phyloP scores from a whole-genome alignment of 2,888 invertebrate species.

The Lithophane leautieri region DNA sequence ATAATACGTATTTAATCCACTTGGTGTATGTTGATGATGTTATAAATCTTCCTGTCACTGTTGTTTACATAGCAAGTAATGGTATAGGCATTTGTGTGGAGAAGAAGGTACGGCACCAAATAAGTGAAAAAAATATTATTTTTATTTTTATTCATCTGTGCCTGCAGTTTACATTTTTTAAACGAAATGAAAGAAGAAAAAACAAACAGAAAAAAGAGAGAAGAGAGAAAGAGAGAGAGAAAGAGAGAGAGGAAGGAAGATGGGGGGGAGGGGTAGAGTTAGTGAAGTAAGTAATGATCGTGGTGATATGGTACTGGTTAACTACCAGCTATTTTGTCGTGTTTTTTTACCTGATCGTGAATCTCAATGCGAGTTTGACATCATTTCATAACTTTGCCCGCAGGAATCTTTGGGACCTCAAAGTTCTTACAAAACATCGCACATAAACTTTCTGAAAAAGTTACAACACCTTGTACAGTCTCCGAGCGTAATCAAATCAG shows the following conservation, averaged over 20 bases:
- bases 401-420: neutral
- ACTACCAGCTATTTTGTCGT: neutral
- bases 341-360: neutral
- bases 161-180: neutral
- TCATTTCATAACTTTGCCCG: neutral
- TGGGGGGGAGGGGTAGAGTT: no score
- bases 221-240: no score
- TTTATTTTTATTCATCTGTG: neutral
- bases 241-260: no score
- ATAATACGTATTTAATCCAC: no score
- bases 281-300: neutral
- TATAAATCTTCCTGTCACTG: neutral
- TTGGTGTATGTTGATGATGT: no score
- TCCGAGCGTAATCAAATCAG: slow-evolving; percentile 21
- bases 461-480: neutral
- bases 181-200: neutral
- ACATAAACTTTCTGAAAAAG: neutral
- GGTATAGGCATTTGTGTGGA: neutral
- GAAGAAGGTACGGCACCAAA: no score
- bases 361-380: neutral
- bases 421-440: neutral
- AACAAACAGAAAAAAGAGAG: no score
- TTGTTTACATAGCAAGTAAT: neutral
- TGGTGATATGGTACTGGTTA: neutral
- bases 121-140: no score